A percentile compares a stretch with the other conserved stretches of the same genome.
These are phyloP conservation scores for Apis florea DNA, from an alignment of 1,140 invertebrate genomes.

Conservation along the genomic window DNA sequence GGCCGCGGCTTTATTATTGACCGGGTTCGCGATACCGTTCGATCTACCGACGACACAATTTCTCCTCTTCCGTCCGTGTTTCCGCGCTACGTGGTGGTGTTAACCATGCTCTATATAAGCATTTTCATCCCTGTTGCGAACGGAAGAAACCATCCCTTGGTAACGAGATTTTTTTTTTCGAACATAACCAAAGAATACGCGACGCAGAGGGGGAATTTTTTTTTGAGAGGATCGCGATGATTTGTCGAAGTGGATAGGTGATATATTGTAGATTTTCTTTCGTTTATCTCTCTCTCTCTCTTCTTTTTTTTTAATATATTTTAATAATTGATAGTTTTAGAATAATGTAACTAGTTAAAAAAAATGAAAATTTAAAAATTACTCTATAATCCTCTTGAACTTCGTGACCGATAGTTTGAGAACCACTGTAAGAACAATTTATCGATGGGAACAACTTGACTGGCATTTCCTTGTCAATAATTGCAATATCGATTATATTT, in stretches of 20 bases:
- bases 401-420: no score
- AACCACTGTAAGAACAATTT: background rate
- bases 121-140: background rate
- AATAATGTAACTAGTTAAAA: no score
- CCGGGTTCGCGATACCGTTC: background rate
- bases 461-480: constrained; percentile 21
- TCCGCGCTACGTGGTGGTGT: background rate
- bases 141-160: background rate
- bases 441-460: constrained; percentile 3
- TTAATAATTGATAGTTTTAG: no score
- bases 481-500: background rate
- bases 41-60: constrained; percentile 27
- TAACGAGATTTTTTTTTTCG: constrained; percentile 24
- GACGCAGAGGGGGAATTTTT: background rate
- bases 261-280: no score
- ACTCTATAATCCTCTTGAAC: no score
- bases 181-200: background rate
- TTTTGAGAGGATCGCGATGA: background rate
- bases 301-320: no score
- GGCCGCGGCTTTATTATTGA: constrained; percentile 52
- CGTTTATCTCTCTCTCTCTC: no score
- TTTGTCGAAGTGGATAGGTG: background rate
- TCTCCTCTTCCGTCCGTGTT: background rate
- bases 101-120: background rate
- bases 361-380: no score